Conservation (phyloP, 2,888 invertebrate genomes). For the Busseola fusca region DNA sequence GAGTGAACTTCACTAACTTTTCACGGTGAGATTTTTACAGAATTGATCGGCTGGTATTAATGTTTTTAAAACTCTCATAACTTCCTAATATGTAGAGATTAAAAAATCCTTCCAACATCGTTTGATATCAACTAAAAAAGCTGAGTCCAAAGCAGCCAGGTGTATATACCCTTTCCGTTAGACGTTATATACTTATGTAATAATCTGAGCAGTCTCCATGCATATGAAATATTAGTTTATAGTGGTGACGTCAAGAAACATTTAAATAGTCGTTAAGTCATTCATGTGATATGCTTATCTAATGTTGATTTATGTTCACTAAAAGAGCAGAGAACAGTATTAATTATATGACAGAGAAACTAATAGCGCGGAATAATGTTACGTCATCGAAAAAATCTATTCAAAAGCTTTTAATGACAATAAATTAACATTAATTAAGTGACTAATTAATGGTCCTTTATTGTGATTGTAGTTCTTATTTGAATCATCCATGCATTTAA, state of each 20-base stretch:
- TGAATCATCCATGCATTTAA: not conserved
- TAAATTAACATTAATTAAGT: not conserved
- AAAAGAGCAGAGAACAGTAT: slow-evolving; percentile 1
- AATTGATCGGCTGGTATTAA: too few species aligned
- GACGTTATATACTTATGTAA: too few species aligned
- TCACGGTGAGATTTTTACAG: too few species aligned
- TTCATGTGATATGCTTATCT: slow-evolving; percentile 5
- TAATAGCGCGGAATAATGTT: not conserved
- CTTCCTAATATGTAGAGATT: too few species aligned
- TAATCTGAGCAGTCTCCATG: slow-evolving; percentile 3
- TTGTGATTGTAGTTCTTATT: not conserved
- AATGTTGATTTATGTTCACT: slow-evolving; percentile 20
- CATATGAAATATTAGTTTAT: slow-evolving; percentile 19
- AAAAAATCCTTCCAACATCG: too few species aligned
- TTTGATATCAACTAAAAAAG: too few species aligned
- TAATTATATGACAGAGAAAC: slow-evolving; percentile 6
- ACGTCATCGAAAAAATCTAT: not conserved
- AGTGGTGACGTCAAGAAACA: slow-evolving; percentile 33
- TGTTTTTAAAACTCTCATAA: too few species aligned
- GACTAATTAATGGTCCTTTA: not conserved
- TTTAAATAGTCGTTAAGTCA: slow-evolving; percentile 33
- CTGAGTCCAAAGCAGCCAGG: too few species aligned
- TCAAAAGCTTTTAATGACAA: not conserved
- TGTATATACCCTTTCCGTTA: too few species aligned
- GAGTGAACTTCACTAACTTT: too few species aligned